Base-by-base conservation (phyloP, 2,888 invertebrate genomes). In the Lithophane socia region DNA sequence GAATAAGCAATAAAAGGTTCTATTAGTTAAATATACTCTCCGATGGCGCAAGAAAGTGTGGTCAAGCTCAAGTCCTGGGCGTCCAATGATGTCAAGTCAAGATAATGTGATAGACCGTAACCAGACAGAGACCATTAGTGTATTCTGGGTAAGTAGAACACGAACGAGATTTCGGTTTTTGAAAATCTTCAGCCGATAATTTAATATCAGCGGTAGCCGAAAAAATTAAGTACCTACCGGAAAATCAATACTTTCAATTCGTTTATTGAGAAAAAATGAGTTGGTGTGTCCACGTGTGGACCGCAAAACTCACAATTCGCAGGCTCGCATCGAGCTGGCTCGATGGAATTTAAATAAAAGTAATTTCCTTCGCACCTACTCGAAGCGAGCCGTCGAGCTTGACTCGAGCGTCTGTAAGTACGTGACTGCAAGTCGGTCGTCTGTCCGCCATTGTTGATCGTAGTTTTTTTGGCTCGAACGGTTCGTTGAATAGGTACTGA, bases 1-100 rank as follows among this genome's bases (percentile, higher is more conserved):
- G 18, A 54, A 77, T 2, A 73, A 67, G 8, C 9, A 13, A 75
- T 24, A 42, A 72, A 10, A 47, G 18, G 16, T 49, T 29, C 60
- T 64, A 52, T 80, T 47, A 44, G 10, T 42, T 16, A 52, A 29
- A 49, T 24, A 21, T 49, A 24, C 12, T 13, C 21, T 29, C 13
- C 29, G 13, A 67, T 24, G 5, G 12, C 9, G 7, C 8, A 37
- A 42, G n/a, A n/a, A n/a, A 12, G 13, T 37, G 47, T 49, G n/a
- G 8, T 18, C 3, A 52, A 69, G 49, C 18, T n/a, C 21, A 29
- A 49, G 37, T 71, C n/a, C 12, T 67, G 47, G 29, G 44, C 24
- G 13, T 37, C 37, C 18, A 68, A 37, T 68, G 1, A 16, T 12
- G 24, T 65, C 21, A 21, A 65, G 21, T 65, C 21, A 21, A 65